Evolutionary conservation across 1,140 invertebrate genomes (phyloP).

Genomic region (Apocrypta bakeri): DNA sequence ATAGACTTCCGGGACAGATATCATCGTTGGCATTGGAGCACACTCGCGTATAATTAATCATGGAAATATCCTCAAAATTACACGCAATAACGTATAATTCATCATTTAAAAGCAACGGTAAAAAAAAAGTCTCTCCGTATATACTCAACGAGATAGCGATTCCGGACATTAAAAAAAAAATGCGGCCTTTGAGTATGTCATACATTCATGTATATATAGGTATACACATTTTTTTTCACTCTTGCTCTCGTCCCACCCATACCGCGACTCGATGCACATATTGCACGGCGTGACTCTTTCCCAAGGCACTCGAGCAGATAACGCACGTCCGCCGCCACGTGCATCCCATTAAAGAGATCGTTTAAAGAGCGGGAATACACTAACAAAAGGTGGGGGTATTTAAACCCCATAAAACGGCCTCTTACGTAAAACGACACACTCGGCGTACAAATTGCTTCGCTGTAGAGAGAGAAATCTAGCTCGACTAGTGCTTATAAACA

Average conservation of each 20-base stretch:
- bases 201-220: too few relatives aligned
- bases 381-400: neutral
- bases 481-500: slow-evolving; percentile 14
- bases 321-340: slow-evolving; percentile 35
- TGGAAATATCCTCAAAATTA: too few relatives aligned
- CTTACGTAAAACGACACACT: slow-evolving; percentile 1
- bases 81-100: too few relatives aligned
- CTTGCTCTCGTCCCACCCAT: neutral
- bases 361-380: neutral
- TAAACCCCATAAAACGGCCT: slow-evolving; percentile 6
- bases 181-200: too few relatives aligned
- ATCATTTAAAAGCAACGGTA: too few relatives aligned
- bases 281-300: neutral
- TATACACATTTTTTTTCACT: neutral
- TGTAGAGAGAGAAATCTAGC: neutral
- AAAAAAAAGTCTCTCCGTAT: too few relatives aligned
- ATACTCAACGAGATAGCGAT: too few relatives aligned
- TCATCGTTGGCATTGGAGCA: too few relatives aligned
- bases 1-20: neutral
- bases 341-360: slow-evolving; percentile 45
- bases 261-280: neutral
- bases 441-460: neutral
- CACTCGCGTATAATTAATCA: too few relatives aligned
- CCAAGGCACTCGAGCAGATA: neutral
- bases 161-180: too few relatives aligned